Evolutionary conservation across 1,140 invertebrate genomes (phyloP).

Genomic region (Drosophila simulans): DNA sequence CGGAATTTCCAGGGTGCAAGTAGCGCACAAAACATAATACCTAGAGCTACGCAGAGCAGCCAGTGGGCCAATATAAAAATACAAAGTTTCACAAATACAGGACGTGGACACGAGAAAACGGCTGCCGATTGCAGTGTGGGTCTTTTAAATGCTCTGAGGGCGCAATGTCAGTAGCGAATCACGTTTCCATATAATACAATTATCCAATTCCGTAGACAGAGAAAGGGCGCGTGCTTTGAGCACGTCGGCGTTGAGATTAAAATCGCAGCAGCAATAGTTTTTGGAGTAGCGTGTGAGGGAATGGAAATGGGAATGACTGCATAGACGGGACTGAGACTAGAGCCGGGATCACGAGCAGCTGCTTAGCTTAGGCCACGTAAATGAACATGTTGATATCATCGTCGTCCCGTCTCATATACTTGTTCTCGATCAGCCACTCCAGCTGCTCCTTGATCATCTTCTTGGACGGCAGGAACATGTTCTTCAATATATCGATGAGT

Average conservation of each 20-base stretch:
- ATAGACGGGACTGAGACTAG: slow-evolving; percentile 44
- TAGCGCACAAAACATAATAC: slow-evolving; percentile 41
- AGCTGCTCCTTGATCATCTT: slow-evolving; percentile 99
- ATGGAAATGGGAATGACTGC: slow-evolving; percentile 43
- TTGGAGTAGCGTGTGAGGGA: slow-evolving; percentile 15
- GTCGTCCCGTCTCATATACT: slow-evolving; percentile 98
- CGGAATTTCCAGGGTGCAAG: slow-evolving; percentile 6
- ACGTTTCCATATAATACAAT: slow-evolving; percentile 55
- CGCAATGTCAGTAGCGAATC: slow-evolving; percentile 46
- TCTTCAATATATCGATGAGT: slow-evolving; percentile 98
- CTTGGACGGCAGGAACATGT: slow-evolving; percentile 99
- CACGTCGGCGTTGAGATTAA: slow-evolving; percentile 48
- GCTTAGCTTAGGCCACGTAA: slow-evolving; percentile 95
- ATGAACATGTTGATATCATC: slow-evolving; percentile 99
- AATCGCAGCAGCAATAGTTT: slow-evolving; percentile 32
- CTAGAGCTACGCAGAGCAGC: slow-evolving; percentile 36
- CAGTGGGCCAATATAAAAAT: slow-evolving; percentile 48
- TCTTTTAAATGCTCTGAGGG: slow-evolving; percentile 46
- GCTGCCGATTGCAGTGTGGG: slow-evolving; percentile 15
- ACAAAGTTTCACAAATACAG: slow-evolving; percentile 39
- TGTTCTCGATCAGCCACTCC: slow-evolving; percentile 99
- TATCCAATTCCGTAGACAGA: slow-evolving; percentile 51
- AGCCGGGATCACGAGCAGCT: slow-evolving; percentile 20
- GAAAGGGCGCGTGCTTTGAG: slow-evolving; percentile 47
- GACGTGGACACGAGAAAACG: slow-evolving; percentile 8